These are phyloP conservation scores for Strigops habroptila DNA, from an alignment of 2,113 vertebrate species.

Conservation along the genomic window DNA sequence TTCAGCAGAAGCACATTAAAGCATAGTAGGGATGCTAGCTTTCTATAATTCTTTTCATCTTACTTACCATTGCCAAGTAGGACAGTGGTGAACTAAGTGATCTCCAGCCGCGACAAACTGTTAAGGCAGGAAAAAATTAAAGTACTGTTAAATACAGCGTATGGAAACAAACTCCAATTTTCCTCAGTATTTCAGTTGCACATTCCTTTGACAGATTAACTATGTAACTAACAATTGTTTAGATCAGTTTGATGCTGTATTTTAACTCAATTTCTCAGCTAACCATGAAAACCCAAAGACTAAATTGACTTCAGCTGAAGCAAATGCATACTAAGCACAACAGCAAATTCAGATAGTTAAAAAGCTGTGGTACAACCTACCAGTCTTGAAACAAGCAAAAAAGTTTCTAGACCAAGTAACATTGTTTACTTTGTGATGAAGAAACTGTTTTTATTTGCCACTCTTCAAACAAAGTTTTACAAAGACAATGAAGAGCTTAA, in stretches of 20 bases:
- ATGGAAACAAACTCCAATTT: background rate
- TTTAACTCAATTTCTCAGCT: background rate
- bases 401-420: background rate
- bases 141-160: background rate
- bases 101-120: constrained; percentile 97
- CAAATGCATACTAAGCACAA: background rate
- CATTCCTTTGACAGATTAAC: background rate
- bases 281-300: background rate
- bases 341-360: background rate
- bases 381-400: background rate
- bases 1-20: background rate
- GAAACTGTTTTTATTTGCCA: background rate
- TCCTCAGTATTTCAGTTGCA: background rate
- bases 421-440: background rate
- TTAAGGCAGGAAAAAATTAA: background rate
- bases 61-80: constrained; percentile 98
- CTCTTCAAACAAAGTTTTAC: background rate
- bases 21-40: background rate
- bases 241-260: background rate
- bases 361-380: background rate
- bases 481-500: background rate
- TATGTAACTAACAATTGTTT: background rate
- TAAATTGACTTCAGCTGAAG: background rate
- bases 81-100: constrained; percentile 97
- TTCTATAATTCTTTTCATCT: background rate